phyloP scores from a whole-genome alignment of 2,888 invertebrate genomes.

The Halictus quadricinctus region DNA sequence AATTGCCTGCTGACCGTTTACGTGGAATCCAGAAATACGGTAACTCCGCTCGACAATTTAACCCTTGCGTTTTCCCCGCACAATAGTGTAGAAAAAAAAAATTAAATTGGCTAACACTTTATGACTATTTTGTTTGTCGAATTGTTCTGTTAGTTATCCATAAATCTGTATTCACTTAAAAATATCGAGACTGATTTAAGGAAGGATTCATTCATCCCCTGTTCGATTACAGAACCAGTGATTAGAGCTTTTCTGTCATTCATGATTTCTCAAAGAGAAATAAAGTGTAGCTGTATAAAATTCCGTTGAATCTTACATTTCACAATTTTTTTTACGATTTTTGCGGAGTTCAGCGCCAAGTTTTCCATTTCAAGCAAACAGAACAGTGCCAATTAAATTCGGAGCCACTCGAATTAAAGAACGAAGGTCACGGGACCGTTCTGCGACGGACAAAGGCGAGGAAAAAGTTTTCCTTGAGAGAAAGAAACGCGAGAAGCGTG shows the following conservation, averaged over 20 bases:
- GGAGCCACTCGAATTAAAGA: neutral
- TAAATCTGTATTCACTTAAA: too few species aligned
- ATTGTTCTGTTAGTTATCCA: too few species aligned
- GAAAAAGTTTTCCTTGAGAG: constrained; percentile 12
- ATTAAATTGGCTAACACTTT: neutral
- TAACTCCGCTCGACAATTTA: neutral
- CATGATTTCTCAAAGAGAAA: neutral
- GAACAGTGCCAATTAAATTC: neutral
- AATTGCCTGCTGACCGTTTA: constrained; percentile 32
- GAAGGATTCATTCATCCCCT: too few species aligned
- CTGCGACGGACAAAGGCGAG: neutral
- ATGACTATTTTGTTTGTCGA: too few species aligned
- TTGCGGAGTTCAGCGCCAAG: neutral
- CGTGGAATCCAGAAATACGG: neutral
- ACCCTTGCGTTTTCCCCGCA: neutral
- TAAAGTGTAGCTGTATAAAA: neutral
- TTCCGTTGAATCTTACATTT: neutral
- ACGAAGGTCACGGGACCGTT: neutral
- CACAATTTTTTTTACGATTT: neutral
- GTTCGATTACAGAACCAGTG: neutral
- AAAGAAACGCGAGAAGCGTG: constrained; percentile 25
- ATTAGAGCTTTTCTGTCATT: neutral
- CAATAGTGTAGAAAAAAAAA: neutral
- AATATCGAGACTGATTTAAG: too few species aligned
- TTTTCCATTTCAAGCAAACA: neutral